phyloP scores from a whole-genome alignment of 2,888 invertebrate genomes.

The Eulithis testata region DNA sequence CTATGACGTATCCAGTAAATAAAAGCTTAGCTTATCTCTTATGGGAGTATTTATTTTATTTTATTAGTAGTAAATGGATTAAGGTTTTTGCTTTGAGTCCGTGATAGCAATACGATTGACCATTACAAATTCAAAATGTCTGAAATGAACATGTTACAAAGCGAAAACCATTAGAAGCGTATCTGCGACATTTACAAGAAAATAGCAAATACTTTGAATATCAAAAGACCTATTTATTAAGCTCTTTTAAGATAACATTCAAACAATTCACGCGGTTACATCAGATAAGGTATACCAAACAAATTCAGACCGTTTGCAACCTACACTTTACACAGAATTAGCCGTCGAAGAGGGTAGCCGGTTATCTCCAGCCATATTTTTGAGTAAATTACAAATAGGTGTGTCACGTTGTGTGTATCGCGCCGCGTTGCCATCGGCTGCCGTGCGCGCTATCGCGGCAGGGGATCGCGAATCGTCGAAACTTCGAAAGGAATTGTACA shows the following conservation, averaged over 20 bases:
- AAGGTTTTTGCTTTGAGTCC: background rate
- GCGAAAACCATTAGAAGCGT: no score
- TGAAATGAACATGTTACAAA: no score
- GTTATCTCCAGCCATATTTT: conserved; percentile 80
- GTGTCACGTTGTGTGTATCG: conserved; percentile 66
- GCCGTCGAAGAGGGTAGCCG: conserved; percentile 57
- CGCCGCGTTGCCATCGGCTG: conserved; percentile 65
- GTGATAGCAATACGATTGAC: no score
- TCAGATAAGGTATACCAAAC: conserved; percentile 45
- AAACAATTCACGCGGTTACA: conserved; percentile 28
- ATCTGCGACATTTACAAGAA: no score
- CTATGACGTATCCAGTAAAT: background rate
- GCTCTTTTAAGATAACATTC: conserved; percentile 28
- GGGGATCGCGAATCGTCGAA: conserved; percentile 72
- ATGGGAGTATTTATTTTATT: no score
- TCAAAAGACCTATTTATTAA: no score
- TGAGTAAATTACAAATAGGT: conserved; percentile 83
- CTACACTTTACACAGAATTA: conserved; percentile 66
- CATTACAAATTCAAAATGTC: no score
- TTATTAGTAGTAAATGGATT: background rate
- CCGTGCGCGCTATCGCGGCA: conserved; percentile 78
- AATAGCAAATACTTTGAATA: no score
- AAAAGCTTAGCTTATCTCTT: background rate
- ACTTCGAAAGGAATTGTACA: conserved; percentile 54
- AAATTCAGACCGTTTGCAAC: conserved; percentile 56